A percentile compares a stretch with the other conserved stretches of the same genome.
Evolutionary conservation across 2,888 invertebrate species (phyloP).

Genomic region (Patella pellucida): DNA sequence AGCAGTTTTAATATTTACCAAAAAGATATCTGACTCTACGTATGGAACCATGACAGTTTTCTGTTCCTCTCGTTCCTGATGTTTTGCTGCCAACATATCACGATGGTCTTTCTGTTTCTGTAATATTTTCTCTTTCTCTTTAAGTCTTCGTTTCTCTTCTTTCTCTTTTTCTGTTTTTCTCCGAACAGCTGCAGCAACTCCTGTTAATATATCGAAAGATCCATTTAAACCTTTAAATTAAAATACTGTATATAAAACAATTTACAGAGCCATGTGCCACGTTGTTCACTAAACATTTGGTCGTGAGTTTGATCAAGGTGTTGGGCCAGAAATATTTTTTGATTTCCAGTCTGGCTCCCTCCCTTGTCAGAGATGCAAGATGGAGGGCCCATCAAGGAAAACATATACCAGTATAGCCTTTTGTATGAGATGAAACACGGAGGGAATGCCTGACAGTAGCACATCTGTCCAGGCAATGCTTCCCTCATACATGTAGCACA

Average conservation of each 20-base stretch:
- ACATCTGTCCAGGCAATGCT: too few species aligned
- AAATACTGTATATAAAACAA: neutral
- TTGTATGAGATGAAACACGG: too few species aligned
- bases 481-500: too few species aligned
- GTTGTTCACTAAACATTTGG: neutral
- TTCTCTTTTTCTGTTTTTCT: constrained; percentile 41
- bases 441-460: too few species aligned
- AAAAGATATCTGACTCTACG: neutral
- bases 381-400: too few species aligned
- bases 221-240: neutral
- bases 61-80: constrained; percentile 41
- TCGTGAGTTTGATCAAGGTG: neutral
- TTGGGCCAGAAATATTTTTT: too few species aligned
- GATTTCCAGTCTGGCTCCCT: too few species aligned
- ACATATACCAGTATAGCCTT: too few species aligned
- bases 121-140: constrained; percentile 28
- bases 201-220: constrained; percentile 19
- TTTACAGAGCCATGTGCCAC: neutral
- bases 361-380: too few species aligned
- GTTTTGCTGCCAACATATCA: constrained; percentile 53
- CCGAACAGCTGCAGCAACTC: constrained; percentile 42
- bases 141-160: constrained; percentile 37
- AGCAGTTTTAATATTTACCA: neutral
- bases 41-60: constrained; percentile 1
- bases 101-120: constrained; percentile 36